Evolutionary conservation across 2,888 invertebrate genomes (phyloP).

Genomic region (Orthosia incerta): DNA sequence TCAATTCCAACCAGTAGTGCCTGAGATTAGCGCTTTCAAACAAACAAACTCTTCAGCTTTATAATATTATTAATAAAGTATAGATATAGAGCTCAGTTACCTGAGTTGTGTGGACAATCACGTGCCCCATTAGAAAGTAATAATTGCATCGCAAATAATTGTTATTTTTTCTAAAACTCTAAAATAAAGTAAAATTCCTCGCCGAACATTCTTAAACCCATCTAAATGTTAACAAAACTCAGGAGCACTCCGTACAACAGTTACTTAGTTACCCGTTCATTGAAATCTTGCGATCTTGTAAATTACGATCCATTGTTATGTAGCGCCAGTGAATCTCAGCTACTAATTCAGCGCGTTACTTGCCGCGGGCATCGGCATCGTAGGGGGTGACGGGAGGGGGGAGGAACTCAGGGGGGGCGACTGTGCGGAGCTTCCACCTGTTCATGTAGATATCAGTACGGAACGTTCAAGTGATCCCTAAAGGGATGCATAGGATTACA

Average conservation of each 20-base stretch:
- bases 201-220: background rate
- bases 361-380: constrained; percentile 27
- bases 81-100: background rate
- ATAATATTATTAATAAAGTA: too few relatives aligned
- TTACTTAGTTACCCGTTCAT: constrained; percentile 2
- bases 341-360: constrained; percentile 24
- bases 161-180: background rate
- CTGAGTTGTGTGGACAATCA: background rate
- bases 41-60: too few relatives aligned
- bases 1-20: too few relatives aligned
- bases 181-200: background rate
- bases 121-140: background rate
- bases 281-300: constrained; percentile 38
- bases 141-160: background rate
- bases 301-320: constrained; percentile 50
- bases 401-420: background rate
- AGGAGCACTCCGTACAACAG: background rate
- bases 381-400: background rate
- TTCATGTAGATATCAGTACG: constrained; percentile 22
- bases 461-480: constrained; percentile 25
- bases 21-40: too few relatives aligned
- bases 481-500: constrained; percentile 7
- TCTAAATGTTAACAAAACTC: background rate
- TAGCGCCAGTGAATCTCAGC: constrained; percentile 47
- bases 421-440: constrained; percentile 22